Evolutionary conservation across 1,140 invertebrate genomes (phyloP).

Genomic region (Holotrichia oblita): DNA sequence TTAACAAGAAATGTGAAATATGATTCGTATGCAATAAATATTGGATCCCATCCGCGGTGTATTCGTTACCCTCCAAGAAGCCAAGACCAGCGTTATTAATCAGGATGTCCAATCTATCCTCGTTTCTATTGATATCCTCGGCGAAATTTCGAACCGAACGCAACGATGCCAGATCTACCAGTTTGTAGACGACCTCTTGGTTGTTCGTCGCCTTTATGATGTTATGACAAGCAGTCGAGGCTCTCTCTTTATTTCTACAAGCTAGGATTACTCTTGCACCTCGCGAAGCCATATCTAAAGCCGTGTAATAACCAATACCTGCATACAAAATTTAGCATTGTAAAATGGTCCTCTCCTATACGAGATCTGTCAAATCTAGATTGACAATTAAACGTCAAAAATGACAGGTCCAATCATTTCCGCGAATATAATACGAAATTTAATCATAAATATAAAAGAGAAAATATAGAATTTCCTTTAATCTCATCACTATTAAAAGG

Average conservation of each 20-base stretch:
- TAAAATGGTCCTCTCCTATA: too few relatives aligned
- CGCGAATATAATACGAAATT: too few relatives aligned
- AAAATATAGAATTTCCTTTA: too few relatives aligned
- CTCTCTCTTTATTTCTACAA: constrained; percentile 73
- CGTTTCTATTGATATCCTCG: constrained; percentile 69
- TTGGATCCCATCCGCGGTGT: constrained; percentile 80
- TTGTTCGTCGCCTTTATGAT: constrained; percentile 63
- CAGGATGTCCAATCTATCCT: constrained; percentile 76
- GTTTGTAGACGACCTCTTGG: constrained; percentile 67
- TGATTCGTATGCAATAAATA: constrained; percentile 87
- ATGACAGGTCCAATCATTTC: too few relatives aligned
- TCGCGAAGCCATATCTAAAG: constrained; percentile 72
- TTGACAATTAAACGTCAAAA: too few relatives aligned
- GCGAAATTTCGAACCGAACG: constrained; percentile 70
- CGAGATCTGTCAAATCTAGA: too few relatives aligned
- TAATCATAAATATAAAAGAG: too few relatives aligned
- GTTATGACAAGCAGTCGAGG: constrained; percentile 69
- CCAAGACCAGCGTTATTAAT: constrained; percentile 81
- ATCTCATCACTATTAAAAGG: too few relatives aligned
- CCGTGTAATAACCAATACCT: constrained; percentile 76
- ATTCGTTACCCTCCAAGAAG: constrained; percentile 56
- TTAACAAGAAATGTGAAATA: constrained; percentile 61
- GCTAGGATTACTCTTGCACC: constrained; percentile 76
- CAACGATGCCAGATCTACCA: constrained; percentile 70
- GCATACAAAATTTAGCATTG: too few relatives aligned